phyloP scores from a whole-genome alignment of 2,888 invertebrate genomes.

The Boloria euphrosyne region DNA sequence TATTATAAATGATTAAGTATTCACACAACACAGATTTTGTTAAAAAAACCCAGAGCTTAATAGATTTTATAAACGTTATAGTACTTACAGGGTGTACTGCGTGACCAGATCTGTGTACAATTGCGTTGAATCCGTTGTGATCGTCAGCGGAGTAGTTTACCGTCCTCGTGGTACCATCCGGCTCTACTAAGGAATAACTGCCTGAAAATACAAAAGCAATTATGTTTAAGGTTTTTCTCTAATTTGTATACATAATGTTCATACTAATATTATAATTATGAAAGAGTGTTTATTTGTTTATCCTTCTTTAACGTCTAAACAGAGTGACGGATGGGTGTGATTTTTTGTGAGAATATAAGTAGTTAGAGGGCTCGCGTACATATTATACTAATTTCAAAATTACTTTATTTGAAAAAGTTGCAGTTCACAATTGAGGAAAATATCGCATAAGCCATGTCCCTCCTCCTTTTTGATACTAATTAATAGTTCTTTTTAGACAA shows the following conservation, averaged over 20 bases:
- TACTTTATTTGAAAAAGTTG: neutral
- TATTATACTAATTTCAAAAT: neutral
- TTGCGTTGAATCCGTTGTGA: constrained; percentile 87
- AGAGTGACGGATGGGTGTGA: too few species aligned
- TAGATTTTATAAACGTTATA: too few species aligned
- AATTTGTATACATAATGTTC: neutral
- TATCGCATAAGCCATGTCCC: too few species aligned
- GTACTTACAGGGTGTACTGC: constrained; percentile 79
- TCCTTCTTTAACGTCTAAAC: too few species aligned
- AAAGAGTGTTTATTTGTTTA: too few species aligned
- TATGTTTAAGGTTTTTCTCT: neutral
- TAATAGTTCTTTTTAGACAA: too few species aligned
- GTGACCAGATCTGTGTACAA: constrained; percentile 85
- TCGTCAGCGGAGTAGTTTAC: constrained; percentile 87
- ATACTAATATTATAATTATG: too few species aligned
- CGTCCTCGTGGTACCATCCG: constrained; percentile 81
- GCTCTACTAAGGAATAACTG: constrained; percentile 85
- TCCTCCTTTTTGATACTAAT: too few species aligned
- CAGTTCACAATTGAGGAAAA: neutral
- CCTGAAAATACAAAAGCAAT: constrained; percentile 58
- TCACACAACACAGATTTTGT: neutral
- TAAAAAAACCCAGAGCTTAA: neutral
- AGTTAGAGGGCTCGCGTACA: too few species aligned
- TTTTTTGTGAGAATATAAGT: too few species aligned
- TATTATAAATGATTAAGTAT: too few species aligned